Conservation (phyloP, 2,113 vertebrate species). For the Gallinago jamesoni region DNA sequence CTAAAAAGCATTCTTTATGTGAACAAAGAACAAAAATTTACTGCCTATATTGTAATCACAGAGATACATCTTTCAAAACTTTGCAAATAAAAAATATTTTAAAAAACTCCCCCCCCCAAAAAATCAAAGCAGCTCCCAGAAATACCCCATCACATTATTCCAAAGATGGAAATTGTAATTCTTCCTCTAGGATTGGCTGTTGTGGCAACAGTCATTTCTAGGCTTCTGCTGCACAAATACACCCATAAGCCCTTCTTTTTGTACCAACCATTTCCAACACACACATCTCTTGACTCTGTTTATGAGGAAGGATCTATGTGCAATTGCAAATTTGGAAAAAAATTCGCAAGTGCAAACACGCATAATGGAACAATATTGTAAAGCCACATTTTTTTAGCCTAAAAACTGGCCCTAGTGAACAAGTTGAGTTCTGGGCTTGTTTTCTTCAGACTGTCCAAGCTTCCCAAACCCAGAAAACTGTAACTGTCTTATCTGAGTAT, state of each 20-base stretch:
- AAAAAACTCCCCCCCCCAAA: not conserved
- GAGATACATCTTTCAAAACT: not conserved
- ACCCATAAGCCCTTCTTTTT: not conserved
- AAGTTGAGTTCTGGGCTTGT: not conserved
- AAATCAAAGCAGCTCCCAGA: not conserved
- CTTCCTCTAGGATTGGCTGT: not conserved
- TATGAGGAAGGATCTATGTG: not conserved
- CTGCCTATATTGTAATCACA: not conserved
- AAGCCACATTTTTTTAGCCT: not conserved
- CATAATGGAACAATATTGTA: not conserved
- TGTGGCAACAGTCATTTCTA: not conserved
- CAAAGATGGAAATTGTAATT: not conserved
- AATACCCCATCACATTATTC: not conserved
- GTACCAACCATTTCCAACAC: not conserved
- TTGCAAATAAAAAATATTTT: not conserved
- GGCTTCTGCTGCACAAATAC: not conserved
- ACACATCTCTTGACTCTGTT: not conserved
- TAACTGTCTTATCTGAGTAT: not conserved
- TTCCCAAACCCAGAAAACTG: not conserved
- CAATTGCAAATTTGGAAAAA: not conserved
- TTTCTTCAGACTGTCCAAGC: not conserved
- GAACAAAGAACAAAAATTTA: not conserved
- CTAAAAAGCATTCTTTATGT: not conserved
- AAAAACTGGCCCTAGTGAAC: not conserved
- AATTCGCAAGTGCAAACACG: not conserved